phyloP scores from a whole-genome alignment of 2,797 vertebrate genomes.

The Pseudochirops corinnae region DNA sequence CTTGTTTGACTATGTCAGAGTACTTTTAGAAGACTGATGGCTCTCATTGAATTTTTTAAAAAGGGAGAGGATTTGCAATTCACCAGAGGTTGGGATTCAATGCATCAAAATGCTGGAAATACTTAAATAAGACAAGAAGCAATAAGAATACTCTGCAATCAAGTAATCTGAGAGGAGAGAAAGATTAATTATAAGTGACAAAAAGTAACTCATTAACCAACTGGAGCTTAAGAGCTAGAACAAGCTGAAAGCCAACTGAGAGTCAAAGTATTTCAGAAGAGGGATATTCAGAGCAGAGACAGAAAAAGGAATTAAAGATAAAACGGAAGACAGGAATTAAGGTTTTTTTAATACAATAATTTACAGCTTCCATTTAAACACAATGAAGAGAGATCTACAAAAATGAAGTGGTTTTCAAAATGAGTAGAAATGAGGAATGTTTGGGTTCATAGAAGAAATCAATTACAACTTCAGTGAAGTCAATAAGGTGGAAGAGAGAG shows the following conservation, averaged over 20 bases:
- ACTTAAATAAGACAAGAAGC: background rate
- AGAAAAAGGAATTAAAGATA: background rate
- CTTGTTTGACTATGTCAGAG: background rate
- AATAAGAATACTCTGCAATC: constrained; percentile 3
- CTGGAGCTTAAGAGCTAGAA: constrained; percentile 2
- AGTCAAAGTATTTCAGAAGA: background rate
- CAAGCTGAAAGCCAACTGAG: constrained; percentile 48
- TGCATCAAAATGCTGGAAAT: background rate
- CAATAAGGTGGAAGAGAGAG: background rate
- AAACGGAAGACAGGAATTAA: background rate
- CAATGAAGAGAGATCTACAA: constrained; percentile 17
- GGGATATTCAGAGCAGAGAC: background rate
- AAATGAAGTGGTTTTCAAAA: background rate
- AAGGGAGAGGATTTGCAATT: constrained; percentile 7
- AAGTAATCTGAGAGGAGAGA: constrained; percentile 11
- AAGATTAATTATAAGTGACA: constrained; percentile 45
- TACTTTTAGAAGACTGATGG: background rate
- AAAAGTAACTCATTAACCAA: constrained; percentile 20
- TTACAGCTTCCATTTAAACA: constrained; percentile 25
- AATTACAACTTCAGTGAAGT: constrained; percentile 7
- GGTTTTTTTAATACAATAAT: background rate
- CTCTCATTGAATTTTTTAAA: constrained; percentile 13
- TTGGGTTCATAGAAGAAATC: background rate
- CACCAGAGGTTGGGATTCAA: background rate
- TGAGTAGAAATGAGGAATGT: constrained; percentile 10